phyloP scores from a whole-genome alignment of 2,888 invertebrate genomes.

The Torymus tubicola region DNA sequence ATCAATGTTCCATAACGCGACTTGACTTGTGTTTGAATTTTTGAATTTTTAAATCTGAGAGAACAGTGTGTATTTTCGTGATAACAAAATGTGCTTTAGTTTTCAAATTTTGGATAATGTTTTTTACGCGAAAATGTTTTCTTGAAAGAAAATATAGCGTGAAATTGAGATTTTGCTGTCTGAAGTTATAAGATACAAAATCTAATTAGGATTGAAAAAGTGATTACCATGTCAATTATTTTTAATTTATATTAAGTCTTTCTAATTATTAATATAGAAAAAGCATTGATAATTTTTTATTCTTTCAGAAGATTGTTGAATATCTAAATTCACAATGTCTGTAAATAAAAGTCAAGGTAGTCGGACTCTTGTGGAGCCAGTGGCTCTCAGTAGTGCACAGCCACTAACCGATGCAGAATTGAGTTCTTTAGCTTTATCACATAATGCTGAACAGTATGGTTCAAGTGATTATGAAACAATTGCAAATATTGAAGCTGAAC shows the following conservation, averaged over 20 bases:
- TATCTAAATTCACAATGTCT: slow-evolving; percentile 67
- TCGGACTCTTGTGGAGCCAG: slow-evolving; percentile 69
- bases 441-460: slow-evolving; percentile 68
- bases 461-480: slow-evolving; percentile 75
- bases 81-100: slow-evolving; percentile 35
- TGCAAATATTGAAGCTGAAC: slow-evolving; percentile 75
- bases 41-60: slow-evolving; percentile 74
- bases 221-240: not conserved
- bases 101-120: slow-evolving; percentile 35
- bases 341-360: slow-evolving; percentile 68
- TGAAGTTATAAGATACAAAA: not conserved
- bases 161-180: not conserved
- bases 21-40: slow-evolving; percentile 70
- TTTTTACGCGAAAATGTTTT: not conserved
- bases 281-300: slow-evolving; percentile 1
- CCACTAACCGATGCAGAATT: slow-evolving; percentile 70
- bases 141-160: not conserved
- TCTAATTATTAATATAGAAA: no score
- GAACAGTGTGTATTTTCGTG: slow-evolving; percentile 32
- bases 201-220: not conserved
- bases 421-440: slow-evolving; percentile 68
- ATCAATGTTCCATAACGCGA: not conserved
- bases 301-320: slow-evolving; percentile 32
- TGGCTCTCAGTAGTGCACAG: slow-evolving; percentile 67
- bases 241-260: no score